Evolutionary conservation across 2,888 invertebrate species (phyloP).

Genomic region (Strigamia crassipes): DNA sequence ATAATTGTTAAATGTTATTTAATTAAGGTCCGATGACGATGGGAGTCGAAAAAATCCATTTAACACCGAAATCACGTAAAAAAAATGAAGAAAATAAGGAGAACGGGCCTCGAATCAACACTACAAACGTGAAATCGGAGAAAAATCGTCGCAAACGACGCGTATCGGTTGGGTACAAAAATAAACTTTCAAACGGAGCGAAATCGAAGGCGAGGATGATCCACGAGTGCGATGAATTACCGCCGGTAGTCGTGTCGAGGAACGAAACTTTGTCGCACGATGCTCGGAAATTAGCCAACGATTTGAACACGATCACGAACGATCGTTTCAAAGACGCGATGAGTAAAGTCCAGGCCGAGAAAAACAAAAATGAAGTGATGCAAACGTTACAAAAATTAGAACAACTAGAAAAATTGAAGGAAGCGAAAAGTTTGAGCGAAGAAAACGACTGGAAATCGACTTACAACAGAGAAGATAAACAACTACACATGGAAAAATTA

Average conservation of each 20-base stretch:
- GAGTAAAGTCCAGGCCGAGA: background rate
- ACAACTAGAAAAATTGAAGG: background rate
- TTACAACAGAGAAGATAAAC: background rate
- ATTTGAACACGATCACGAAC: background rate
- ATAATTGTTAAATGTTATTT: too few relatives aligned
- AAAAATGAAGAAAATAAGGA: background rate
- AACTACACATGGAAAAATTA: slow-evolving; percentile 7
- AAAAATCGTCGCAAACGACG: background rate
- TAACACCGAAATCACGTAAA: background rate
- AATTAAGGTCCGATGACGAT: background rate
- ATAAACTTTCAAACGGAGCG: background rate
- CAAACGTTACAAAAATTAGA: background rate
- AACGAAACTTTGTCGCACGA: background rate
- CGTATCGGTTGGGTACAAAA: slow-evolving; percentile 1
- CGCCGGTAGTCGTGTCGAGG: background rate
- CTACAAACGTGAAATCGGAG: background rate
- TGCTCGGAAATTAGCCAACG: background rate
- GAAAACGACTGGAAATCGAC: background rate
- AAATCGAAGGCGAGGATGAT: background rate
- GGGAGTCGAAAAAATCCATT: too few relatives aligned
- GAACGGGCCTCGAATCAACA: background rate
- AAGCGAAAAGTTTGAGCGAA: background rate
- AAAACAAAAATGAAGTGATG: background rate
- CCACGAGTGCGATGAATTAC: background rate
- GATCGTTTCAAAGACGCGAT: background rate